Evolutionary conservation across 2,888 invertebrate genomes (phyloP).

Genomic region (Pachymerium ferrugineum): DNA sequence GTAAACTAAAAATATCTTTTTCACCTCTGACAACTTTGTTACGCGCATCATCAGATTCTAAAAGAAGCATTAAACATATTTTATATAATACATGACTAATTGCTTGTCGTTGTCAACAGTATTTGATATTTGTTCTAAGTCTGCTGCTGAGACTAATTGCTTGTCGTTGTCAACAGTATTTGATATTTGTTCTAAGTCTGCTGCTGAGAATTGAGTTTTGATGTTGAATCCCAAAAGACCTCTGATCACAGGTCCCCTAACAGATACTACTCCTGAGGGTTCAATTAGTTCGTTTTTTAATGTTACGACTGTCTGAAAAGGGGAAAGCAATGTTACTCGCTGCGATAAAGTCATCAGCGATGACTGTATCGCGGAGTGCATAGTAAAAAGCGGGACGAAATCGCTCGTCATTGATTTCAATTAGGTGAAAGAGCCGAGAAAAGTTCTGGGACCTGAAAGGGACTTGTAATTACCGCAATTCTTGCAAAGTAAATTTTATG

Average conservation of each 20-base stretch:
- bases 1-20: too few species aligned
- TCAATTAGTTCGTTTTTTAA: slow-evolving; percentile 81
- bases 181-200: too few species aligned
- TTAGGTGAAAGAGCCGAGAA: slow-evolving; percentile 82
- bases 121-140: too few species aligned
- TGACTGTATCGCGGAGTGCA: slow-evolving; percentile 78
- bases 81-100: too few species aligned
- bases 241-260: slow-evolving; percentile 71
- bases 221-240: slow-evolving; percentile 70
- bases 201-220: not conserved
- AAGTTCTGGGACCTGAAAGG: slow-evolving; percentile 67
- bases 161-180: too few species aligned
- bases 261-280: slow-evolving; percentile 85
- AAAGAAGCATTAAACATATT: too few species aligned
- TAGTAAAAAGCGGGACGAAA: slow-evolving; percentile 85
- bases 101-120: too few species aligned
- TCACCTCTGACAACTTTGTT: too few species aligned
- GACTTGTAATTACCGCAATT: too few species aligned
- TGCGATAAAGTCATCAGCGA: slow-evolving; percentile 75
- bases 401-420: slow-evolving; percentile 69
- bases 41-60: too few species aligned
- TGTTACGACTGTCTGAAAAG: slow-evolving; percentile 77
- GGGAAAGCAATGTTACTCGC: slow-evolving; percentile 77
- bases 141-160: too few species aligned
- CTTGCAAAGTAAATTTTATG: too few species aligned